phyloP scores from a whole-genome alignment of 2,797 vertebrate genomes.

The Manis javanica region DNA sequence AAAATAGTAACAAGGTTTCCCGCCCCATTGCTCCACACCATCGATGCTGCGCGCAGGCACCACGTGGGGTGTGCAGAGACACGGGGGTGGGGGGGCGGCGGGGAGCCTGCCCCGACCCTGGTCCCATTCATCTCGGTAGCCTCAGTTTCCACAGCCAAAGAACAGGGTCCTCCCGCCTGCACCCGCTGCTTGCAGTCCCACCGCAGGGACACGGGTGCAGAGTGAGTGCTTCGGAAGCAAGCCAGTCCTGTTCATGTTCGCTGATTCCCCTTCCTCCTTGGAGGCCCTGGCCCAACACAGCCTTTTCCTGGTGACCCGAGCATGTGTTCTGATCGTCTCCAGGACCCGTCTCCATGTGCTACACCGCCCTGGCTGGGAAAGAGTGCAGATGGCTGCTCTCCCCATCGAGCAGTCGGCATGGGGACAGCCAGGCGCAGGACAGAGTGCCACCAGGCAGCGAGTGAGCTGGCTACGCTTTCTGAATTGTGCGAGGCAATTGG shows the following conservation, averaged over 20 bases:
- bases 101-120: neutral
- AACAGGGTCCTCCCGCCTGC: neutral
- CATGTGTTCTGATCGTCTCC: fast-evolving
- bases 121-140: neutral
- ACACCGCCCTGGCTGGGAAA: neutral
- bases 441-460: fast-evolving
- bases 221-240: too few relatives aligned
- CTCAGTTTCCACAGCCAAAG: neutral
- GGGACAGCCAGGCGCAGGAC: fast-evolving
- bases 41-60: neutral
- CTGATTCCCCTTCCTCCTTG: fast-evolving
- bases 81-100: too few relatives aligned
- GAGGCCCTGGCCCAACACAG: neutral
- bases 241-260: fast-evolving
- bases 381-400: fast-evolving
- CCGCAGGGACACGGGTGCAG: neutral
- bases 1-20: neutral
- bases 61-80: neutral
- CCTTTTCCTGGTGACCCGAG: fast-evolving
- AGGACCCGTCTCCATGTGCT: neutral
- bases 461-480: fast-evolving
- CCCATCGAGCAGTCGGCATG: neutral
- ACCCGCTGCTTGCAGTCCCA: too few relatives aligned
- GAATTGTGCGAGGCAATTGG: fast-evolving
- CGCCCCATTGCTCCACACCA: fast-evolving